These are phyloP conservation scores for Xenopus laevis DNA, from an alignment of 2,113 vertebrate species.

Conservation along the genomic window DNA sequence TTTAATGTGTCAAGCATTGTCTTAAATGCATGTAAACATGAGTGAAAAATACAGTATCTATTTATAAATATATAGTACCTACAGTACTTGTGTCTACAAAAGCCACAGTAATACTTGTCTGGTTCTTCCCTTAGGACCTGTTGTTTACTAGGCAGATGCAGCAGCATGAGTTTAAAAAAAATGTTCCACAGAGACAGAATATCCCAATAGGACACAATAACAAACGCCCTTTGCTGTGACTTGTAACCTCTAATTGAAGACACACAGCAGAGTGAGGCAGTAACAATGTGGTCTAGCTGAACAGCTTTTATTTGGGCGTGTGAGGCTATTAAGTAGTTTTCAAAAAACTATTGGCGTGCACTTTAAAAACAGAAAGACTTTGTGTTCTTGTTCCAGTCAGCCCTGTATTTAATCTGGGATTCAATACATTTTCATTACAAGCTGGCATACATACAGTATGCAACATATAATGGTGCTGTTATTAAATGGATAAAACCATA, in stretches of 20 bases:
- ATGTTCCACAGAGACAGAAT: background rate
- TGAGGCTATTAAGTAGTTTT: constrained; percentile 31
- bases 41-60: no score
- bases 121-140: constrained; percentile 1
- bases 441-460: background rate
- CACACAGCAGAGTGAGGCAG: constrained; percentile 8
- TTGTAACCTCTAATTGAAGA: constrained; percentile 21
- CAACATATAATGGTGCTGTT: constrained; percentile 8
- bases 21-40: no score
- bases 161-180: background rate
- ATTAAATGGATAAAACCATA: constrained; percentile 12
- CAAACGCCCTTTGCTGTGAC: background rate
- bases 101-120: no score
- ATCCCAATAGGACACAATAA: background rate
- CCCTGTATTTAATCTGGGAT: background rate
- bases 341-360: constrained; percentile 8
- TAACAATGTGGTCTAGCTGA: constrained; percentile 9
- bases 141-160: constrained; percentile 9
- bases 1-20: no score
- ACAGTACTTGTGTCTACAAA: no score
- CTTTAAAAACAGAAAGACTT: constrained; percentile 20
- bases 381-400: background rate
- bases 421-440: constrained; percentile 11
- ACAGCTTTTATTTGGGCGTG: constrained; percentile 17
- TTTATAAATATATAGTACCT: no score